These are phyloP conservation scores for Thymallus thymallus DNA, from an alignment of 2,113 vertebrate genomes.

Conservation along the genomic window DNA sequence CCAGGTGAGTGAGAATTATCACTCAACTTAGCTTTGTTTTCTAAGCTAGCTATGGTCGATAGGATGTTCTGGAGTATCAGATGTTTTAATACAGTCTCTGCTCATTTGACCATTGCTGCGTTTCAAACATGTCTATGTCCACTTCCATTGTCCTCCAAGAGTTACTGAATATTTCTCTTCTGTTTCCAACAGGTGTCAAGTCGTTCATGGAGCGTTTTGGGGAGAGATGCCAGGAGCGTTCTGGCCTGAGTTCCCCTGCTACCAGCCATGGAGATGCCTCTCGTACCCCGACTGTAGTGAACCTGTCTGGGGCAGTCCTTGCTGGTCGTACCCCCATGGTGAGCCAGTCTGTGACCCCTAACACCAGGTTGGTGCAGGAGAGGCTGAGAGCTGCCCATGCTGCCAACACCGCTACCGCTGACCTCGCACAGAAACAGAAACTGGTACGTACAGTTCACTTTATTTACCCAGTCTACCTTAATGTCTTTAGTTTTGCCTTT, in stretches of 20 bases:
- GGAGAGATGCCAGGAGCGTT: slow-evolving; percentile 82
- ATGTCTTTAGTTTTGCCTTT: too few relatives aligned
- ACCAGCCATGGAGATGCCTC: slow-evolving; percentile 29
- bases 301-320: not conserved
- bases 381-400: slow-evolving; percentile 77
- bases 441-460: slow-evolving; percentile 69
- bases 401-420: slow-evolving; percentile 76
- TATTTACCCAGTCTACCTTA: too few relatives aligned
- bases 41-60: too few relatives aligned
- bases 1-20: slow-evolving; percentile 68
- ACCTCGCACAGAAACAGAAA: slow-evolving; percentile 82
- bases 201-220: slow-evolving; percentile 92
- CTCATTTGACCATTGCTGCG: too few relatives aligned
- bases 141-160: too few relatives aligned
- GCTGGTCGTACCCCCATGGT: slow-evolving; percentile 39
- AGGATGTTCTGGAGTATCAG: too few relatives aligned
- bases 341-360: slow-evolving; percentile 77
- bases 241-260: slow-evolving; percentile 62
- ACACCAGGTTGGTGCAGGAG: slow-evolving; percentile 83
- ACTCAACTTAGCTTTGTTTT: too few relatives aligned
- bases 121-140: not conserved
- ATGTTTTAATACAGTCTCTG: too few relatives aligned
- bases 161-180: not conserved
- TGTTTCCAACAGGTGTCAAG: slow-evolving; percentile 75
- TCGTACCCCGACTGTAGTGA: slow-evolving; percentile 32